Conservation (phyloP, 2,113 vertebrate genomes). For the Datnioides undecimradiatus region DNA sequence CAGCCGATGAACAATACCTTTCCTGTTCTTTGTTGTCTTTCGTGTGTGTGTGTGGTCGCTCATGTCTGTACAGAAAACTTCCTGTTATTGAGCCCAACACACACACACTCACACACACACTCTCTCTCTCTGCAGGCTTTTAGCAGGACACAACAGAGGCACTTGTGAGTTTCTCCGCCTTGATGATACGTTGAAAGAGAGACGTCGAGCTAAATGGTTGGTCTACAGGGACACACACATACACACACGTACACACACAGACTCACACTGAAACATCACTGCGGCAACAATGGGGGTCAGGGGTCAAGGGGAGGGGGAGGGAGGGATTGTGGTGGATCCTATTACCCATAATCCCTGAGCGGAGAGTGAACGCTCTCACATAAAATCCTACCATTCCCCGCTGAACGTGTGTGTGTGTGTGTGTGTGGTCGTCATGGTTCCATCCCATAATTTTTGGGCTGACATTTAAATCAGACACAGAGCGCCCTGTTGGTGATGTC, state of each 20-base stretch:
- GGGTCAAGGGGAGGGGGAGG: slow-evolving; percentile 49
- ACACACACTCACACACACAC: slow-evolving; percentile 5
- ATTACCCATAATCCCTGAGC: slow-evolving; percentile 69
- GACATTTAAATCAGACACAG: slow-evolving; percentile 61
- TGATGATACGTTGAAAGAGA: slow-evolving; percentile 45
- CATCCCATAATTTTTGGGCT: slow-evolving; percentile 67
- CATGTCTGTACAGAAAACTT: slow-evolving; percentile 29
- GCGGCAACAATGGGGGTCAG: slow-evolving; percentile 49
- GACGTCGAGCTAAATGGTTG: slow-evolving; percentile 34
- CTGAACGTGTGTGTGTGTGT: background rate
- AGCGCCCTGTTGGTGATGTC: slow-evolving; percentile 10
- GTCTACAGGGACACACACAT: slow-evolving; percentile 25
- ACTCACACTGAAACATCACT: background rate
- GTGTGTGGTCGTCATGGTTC: slow-evolving; percentile 9
- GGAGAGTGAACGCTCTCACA: slow-evolving; percentile 60
- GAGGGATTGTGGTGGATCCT: slow-evolving; percentile 58
- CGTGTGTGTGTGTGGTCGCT: slow-evolving; percentile 43
- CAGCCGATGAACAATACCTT: slow-evolving; percentile 62
- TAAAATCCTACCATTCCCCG: slow-evolving; percentile 57
- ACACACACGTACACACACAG: slow-evolving; percentile 16
- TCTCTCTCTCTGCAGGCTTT: slow-evolving; percentile 38
- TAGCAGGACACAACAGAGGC: slow-evolving; percentile 39
- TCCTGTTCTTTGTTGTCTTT: slow-evolving; percentile 64
- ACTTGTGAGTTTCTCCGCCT: slow-evolving; percentile 59
- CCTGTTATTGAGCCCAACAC: slow-evolving; percentile 47